phyloP scores from a whole-genome alignment of 2,888 invertebrate species.

The Ptilodon capucinus region DNA sequence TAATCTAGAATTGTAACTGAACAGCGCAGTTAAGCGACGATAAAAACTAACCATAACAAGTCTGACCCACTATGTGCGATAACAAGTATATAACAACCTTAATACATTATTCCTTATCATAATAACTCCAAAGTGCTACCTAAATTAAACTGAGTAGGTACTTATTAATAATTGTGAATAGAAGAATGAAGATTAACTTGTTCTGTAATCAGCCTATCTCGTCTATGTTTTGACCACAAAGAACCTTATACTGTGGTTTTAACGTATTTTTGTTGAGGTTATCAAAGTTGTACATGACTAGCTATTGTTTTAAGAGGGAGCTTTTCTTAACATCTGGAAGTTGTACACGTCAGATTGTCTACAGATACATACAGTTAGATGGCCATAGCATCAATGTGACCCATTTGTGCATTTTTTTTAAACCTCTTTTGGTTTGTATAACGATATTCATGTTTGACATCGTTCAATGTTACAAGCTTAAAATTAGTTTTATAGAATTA shows the following conservation, averaged over 20 bases:
- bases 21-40: slow-evolving; percentile 50
- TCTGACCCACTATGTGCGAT: slow-evolving; percentile 56
- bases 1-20: slow-evolving; percentile 54
- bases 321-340: too few species aligned
- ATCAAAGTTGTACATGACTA: background rate
- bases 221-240: background rate
- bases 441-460: too few species aligned
- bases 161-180: slow-evolving; percentile 27
- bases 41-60: slow-evolving; percentile 60
- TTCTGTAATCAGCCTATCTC: background rate
- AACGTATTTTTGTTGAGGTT: background rate
- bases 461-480: background rate
- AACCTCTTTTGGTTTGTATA: too few species aligned
- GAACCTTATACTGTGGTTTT: too few species aligned
- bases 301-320: too few species aligned
- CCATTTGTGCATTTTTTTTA: too few species aligned
- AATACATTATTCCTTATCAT: slow-evolving; percentile 58
- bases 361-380: too few species aligned
- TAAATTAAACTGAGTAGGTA: slow-evolving; percentile 42
- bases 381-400: too few species aligned
- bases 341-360: too few species aligned
- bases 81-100: slow-evolving; percentile 56
- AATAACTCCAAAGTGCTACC: slow-evolving; percentile 55
- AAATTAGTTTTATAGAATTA: slow-evolving; percentile 1
- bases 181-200: too few species aligned